Evolutionary conservation across 2,797 vertebrate species (phyloP), one percentile per base, ranked within the genome.

Genomic region (Peromyscus attwateri): DNA sequence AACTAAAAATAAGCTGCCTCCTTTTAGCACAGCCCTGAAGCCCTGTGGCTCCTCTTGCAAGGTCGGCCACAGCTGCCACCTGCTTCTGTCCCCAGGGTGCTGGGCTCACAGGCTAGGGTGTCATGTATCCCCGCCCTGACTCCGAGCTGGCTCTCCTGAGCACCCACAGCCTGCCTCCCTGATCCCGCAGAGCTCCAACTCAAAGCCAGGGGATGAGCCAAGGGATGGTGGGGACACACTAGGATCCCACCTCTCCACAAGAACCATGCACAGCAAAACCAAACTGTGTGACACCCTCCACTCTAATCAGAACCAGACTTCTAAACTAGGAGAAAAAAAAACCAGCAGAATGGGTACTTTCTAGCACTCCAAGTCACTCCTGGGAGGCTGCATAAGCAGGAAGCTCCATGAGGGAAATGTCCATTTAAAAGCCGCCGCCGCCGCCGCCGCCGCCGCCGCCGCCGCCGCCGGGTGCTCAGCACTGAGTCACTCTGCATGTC

Each of bases 331-430:
- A 40, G n/a, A n/a, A n/a, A 76, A 4, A 31, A 40, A 90, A 83
- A 43, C n/a, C 23, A 29, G 75, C 52, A 1, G 25, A 0, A 1
- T 0, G 31, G 43, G 88, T 2, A 8, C 71, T 76, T 14, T 0
- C 0, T 29, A 66, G 66, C 17, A 6, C 68, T 34, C 37, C 17
- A 0, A 0, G 12, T 55, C 31, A 0, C 3, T n/a, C 21, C 6
- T 6, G 27, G 16, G 57, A 73, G 70, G 27, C 13, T 29, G 0
- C 3, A 4, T 1, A 0, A 19, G 0, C 46, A 1, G 16, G 89
- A 88, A 10, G 55, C 43, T 40, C 66, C 0, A 0, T 0, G 23
- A 49, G 64, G 1, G 49, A 7, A 6, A 66, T 8, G 1, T 75
- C 70, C n/a, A n/a, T n/a, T n/a, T n/a, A n/a, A n/a, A n/a, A n/a